Conservation (phyloP, 2,797 vertebrate genomes). For the Peromyscus attwateri region DNA sequence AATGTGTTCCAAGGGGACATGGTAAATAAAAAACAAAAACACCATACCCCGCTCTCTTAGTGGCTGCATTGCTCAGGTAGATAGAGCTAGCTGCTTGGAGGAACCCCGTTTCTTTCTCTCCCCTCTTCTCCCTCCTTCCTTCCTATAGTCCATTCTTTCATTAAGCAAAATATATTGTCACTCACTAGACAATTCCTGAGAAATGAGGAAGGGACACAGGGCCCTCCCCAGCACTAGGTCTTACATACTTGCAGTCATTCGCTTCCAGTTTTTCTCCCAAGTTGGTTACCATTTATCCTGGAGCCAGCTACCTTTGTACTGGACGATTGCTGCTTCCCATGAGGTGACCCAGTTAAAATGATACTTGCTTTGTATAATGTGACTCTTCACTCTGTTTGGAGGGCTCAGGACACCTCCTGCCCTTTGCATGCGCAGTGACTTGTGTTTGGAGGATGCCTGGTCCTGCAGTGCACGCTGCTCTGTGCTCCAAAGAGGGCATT, state of each 20-base stretch:
- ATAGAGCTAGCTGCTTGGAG: slow-evolving; percentile 7
- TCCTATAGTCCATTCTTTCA: too few relatives aligned
- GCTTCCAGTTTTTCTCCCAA: slow-evolving; percentile 41
- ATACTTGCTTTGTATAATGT: background rate
- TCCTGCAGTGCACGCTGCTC: background rate
- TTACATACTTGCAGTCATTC: slow-evolving; percentile 24
- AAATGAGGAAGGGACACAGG: background rate
- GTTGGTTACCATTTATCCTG: background rate
- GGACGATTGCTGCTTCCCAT: background rate
- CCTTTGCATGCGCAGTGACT: background rate
- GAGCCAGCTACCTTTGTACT: background rate
- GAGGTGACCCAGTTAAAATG: background rate
- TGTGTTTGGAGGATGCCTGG: background rate
- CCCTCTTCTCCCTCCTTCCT: background rate
- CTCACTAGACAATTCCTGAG: background rate
- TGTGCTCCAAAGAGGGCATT: background rate
- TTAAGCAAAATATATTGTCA: background rate
- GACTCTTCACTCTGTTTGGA: background rate
- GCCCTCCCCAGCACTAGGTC: background rate
- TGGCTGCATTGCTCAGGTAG: background rate
- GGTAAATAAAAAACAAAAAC: slow-evolving; percentile 17
- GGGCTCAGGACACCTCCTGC: background rate
- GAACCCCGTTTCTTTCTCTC: background rate
- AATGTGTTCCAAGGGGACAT: slow-evolving; percentile 40
- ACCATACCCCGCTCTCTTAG: background rate